Conservation (phyloP, 2,113 vertebrate genomes). For the Ammodytes dubius region DNA sequence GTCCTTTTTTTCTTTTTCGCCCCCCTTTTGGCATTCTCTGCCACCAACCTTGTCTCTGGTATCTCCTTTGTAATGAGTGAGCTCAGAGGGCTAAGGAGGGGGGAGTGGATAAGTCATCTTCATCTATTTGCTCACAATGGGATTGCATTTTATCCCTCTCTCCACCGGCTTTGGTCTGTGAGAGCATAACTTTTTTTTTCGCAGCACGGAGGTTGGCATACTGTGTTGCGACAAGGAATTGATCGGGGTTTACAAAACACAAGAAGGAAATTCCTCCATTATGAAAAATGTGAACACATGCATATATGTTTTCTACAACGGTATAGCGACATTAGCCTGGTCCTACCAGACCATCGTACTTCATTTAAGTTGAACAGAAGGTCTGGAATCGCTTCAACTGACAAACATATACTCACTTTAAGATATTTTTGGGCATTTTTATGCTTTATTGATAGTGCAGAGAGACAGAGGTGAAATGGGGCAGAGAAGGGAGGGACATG, state of each 20-base stretch:
- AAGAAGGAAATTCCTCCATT: constrained; percentile 28
- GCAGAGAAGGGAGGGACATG: too few species aligned
- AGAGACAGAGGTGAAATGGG: too few species aligned
- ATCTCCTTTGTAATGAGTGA: constrained; percentile 58
- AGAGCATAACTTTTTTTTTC: constrained; percentile 30
- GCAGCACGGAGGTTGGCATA: constrained; percentile 27
- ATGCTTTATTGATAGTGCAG: too few species aligned
- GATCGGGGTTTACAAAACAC: constrained; percentile 32
- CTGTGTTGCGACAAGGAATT: constrained; percentile 44
- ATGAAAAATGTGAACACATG: constrained; percentile 29
- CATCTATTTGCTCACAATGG: constrained; percentile 72
- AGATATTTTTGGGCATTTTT: too few species aligned
- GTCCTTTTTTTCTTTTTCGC: constrained; percentile 38
- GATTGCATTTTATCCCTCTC: constrained; percentile 50
- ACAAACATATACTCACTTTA: too few species aligned
- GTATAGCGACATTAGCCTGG: too few species aligned
- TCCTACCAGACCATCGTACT: too few species aligned
- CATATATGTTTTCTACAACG: background rate
- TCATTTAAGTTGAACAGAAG: too few species aligned
- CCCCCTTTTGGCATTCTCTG: constrained; percentile 51
- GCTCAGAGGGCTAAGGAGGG: constrained; percentile 12
- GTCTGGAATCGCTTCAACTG: too few species aligned
- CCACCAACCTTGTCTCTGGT: constrained; percentile 55
- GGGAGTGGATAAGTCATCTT: constrained; percentile 61
- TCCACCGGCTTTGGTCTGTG: constrained; percentile 41